These are phyloP conservation scores for Cheilosia vernalis DNA, from an alignment of 2,888 invertebrate species.

Conservation along the genomic window DNA sequence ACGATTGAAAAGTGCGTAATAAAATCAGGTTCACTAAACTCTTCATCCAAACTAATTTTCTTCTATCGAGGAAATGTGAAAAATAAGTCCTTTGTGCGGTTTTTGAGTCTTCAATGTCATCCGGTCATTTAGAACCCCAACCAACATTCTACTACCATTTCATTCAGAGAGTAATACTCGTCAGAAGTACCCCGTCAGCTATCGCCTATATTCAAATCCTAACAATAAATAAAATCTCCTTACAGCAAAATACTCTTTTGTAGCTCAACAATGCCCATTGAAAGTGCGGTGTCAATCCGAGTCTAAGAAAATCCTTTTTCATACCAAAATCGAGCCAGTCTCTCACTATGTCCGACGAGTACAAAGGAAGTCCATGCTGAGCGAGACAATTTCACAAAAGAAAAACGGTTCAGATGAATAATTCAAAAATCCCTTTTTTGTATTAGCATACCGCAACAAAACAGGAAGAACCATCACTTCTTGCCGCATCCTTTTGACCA, in stretches of 20 bases:
- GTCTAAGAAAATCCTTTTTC: constrained; percentile 13
- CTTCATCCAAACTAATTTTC: no score
- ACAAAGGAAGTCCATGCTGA: constrained; percentile 13
- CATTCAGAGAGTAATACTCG: neutral
- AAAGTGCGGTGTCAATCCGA: constrained; percentile 33
- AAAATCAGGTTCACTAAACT: no score
- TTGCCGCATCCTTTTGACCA: constrained; percentile 4
- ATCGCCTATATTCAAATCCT: no score
- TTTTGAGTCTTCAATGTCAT: no score
- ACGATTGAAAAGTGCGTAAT: no score
- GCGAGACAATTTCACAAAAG: constrained; percentile 23
- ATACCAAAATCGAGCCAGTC: neutral
- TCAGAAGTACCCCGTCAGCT: neutral
- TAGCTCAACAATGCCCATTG: constrained; percentile 45
- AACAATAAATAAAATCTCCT: constrained; percentile 5
- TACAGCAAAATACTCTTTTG: constrained; percentile 26
- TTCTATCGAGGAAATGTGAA: no score
- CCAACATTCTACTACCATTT: neutral
- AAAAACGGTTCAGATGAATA: constrained; percentile 27
- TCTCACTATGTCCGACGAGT: constrained; percentile 1
- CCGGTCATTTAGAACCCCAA: no score
- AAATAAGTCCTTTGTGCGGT: no score
- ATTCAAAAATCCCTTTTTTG: constrained; percentile 20
- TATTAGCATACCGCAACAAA: neutral
- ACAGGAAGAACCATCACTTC: constrained; percentile 1